Base-by-base conservation (phyloP, 2,888 invertebrate species). In the Sinotaia quadrata region DNA sequence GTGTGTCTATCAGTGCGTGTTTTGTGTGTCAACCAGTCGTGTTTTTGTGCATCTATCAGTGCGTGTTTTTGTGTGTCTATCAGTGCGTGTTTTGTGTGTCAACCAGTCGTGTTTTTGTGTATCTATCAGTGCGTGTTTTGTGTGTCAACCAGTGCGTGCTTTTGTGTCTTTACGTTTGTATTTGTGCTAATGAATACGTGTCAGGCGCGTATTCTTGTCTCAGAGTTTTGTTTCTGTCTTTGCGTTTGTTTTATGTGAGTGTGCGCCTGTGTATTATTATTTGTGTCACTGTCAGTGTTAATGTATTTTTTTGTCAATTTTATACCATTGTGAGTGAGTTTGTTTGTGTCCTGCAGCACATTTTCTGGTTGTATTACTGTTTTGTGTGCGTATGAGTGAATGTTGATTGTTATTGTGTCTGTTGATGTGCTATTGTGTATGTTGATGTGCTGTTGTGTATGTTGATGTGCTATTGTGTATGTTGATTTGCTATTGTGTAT, bases 1-100 rank as follows among this genome's bases (percentile, higher is more conserved):
- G 52, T 52, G 52, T 52, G 52, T 52, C 29, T 52, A 31, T 52
- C 29, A 29, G 52, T 52, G 52, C 31, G 52, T 52, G 52, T 52
- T 49, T 49, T 18, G 7, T 5, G n/a, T n/a, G n/a, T 24, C n/a
- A 5, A n/a, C n/a, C n/a, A n/a, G n/a, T n/a, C 15, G 47, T 47
- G 47, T 12, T n/a, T 12, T 21, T 47, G 47, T 51, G 51, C 29
- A 21, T 4, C 27, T 51, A 29, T 51, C 27, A 29, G 51, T 51
- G 51, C 15, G 51, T 51, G 51, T 51, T 24, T 51, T 24, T 51
- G 51, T 51, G 51, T 51, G 51, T 51, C 27, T 18, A 24, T 41
- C 41, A 41, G 15, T 12, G 41, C 10, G 15, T 41, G 10, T 41
- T 41, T 10, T 41, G 10, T 41, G 10, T 41, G 41, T 41, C 41